Evolutionary conservation across 1,140 invertebrate genomes (phyloP).

Genomic region (Pantala flavescens): DNA sequence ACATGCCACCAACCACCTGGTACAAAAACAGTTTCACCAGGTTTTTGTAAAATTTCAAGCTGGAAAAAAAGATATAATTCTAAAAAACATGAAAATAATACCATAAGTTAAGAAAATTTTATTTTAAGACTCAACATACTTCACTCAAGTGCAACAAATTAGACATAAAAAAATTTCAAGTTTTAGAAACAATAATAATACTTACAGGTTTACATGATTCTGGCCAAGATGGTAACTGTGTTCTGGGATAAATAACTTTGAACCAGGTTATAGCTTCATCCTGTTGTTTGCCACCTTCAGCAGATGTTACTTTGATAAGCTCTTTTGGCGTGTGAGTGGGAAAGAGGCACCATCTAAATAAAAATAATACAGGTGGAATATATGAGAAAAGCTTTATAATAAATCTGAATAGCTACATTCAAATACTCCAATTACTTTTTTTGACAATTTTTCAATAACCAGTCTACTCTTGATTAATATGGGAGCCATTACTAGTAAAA

Average conservation of each 20-base stretch:
- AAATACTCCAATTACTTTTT: no score
- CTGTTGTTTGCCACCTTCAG: slow-evolving; percentile 87
- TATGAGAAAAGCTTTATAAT: no score
- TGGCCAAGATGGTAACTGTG: slow-evolving; percentile 81
- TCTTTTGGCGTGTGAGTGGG: slow-evolving; percentile 94
- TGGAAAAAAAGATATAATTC: slow-evolving; percentile 30
- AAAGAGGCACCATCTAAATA: slow-evolving; percentile 86
- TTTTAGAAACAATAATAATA: slow-evolving; percentile 15
- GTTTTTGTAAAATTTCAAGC: slow-evolving; percentile 92
- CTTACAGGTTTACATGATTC: slow-evolving; percentile 75
- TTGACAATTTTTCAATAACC: no score
- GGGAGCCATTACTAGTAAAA: no score
- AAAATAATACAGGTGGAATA: not conserved
- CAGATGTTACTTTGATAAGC: slow-evolving; percentile 78
- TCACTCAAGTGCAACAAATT: not conserved
- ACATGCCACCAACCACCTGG: slow-evolving; percentile 99
- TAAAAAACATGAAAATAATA: not conserved
- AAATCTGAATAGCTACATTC: no score
- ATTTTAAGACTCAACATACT: not conserved
- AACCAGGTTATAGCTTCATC: slow-evolving; percentile 99
- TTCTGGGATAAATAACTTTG: slow-evolving; percentile 89
- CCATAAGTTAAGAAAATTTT: no score
- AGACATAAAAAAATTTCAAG: not conserved
- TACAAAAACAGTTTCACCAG: slow-evolving; percentile 97
- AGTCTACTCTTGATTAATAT: no score